A percentile compares a stretch with the other conserved stretches of the same genome.
Evolutionary conservation across 2,113 vertebrate species (phyloP).

Genomic region (Coptodon rendalli): DNA sequence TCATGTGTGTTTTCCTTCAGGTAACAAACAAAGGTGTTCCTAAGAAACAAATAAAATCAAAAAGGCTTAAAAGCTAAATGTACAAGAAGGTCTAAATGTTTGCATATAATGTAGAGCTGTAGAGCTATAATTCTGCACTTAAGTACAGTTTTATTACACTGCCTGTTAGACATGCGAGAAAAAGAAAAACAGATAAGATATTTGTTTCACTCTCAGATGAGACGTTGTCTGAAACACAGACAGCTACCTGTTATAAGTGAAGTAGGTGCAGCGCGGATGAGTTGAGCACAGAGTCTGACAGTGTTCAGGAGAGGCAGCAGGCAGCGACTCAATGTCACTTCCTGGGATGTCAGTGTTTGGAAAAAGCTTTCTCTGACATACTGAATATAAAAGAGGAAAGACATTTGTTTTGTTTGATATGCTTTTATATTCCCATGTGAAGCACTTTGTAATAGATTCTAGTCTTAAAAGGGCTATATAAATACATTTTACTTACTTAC

Average conservation of each 20-base stretch:
- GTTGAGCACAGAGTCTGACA: conserved; percentile 51
- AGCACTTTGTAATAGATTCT: not conserved
- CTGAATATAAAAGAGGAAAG: not conserved
- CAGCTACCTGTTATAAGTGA: conserved; percentile 26
- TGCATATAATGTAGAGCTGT: accelerated
- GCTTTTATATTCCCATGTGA: not conserved
- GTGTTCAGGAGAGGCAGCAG: conserved; percentile 32
- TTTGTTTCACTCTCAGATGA: not conserved
- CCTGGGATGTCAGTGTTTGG: conserved; percentile 8
- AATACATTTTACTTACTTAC: not conserved
- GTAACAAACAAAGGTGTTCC: not conserved
- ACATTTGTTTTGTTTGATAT: not conserved
- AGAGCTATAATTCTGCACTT: accelerated
- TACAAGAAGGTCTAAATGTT: accelerated
- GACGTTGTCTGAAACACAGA: not conserved
- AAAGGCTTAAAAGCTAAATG: accelerated
- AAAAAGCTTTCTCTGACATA: conserved; percentile 28
- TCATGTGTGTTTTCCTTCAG: conserved; percentile 29
- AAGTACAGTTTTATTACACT: not conserved
- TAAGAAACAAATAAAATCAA: not conserved
- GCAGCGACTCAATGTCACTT: accelerated
- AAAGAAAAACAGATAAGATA: not conserved
- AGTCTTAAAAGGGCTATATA: not conserved
- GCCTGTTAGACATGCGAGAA: accelerated
- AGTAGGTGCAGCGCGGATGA: conserved; percentile 51